Percentiles rank a stretch among this genome's conserved stretches.
These are phyloP conservation scores for Agrochola macilenta DNA, from an alignment of 2,888 invertebrate genomes.

Conservation along the genomic window DNA sequence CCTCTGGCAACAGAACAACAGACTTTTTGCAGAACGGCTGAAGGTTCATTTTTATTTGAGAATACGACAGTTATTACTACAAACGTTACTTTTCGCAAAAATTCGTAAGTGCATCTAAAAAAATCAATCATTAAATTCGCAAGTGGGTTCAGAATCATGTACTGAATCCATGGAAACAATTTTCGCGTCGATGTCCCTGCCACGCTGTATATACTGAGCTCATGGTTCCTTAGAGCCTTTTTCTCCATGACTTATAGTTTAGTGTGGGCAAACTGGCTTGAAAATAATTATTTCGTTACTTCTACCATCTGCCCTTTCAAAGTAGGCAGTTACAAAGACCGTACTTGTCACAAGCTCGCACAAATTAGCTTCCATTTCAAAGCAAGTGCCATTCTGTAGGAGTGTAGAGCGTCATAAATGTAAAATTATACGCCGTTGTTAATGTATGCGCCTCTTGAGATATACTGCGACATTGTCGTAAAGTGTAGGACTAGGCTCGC, in stretches of 20 bases:
- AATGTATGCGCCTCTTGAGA: conserved; percentile 49
- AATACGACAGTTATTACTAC: not conserved
- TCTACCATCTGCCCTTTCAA: conserved; percentile 37
- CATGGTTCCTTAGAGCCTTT: not conserved
- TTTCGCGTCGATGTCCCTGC: too few relatives aligned
- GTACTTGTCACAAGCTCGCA: conserved; percentile 50
- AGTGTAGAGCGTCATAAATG: conserved; percentile 56
- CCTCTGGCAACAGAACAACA: not conserved
- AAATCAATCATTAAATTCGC: too few relatives aligned
- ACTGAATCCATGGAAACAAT: too few relatives aligned
- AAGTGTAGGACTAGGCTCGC: conserved; percentile 32
- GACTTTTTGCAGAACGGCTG: not conserved
- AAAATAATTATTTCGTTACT: not conserved
- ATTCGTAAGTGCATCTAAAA: not conserved
- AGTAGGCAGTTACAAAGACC: conserved; percentile 54
- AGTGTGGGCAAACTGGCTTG: not conserved
- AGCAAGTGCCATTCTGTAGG: conserved; percentile 54
- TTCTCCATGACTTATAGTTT: not conserved
- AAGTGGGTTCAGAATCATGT: too few relatives aligned
- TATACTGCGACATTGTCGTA: conserved; percentile 33
- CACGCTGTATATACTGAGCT: not conserved
- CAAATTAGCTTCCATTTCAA: conserved; percentile 61
- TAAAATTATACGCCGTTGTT: conserved; percentile 63
- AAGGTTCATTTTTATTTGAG: not conserved
- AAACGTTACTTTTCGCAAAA: not conserved